phyloP scores from a whole-genome alignment of 2,888 invertebrate species.

The Alloscopus bannaensis region DNA sequence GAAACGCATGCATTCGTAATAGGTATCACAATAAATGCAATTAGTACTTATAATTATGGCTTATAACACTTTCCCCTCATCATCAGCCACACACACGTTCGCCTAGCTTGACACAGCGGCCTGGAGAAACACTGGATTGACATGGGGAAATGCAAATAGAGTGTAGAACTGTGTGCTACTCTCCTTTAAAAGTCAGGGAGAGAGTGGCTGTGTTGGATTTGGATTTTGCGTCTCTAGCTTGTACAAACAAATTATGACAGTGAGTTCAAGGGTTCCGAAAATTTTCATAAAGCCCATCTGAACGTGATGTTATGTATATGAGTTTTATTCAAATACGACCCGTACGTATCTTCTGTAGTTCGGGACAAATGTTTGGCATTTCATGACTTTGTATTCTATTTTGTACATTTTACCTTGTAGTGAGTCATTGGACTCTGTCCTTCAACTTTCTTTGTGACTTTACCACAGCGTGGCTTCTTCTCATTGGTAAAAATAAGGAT shows the following conservation, averaged over 20 bases:
- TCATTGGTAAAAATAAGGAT: too few relatives aligned
- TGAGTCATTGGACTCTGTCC: too few relatives aligned
- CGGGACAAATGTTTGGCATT: too few relatives aligned
- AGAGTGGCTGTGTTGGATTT: neutral
- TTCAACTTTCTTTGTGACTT: too few relatives aligned
- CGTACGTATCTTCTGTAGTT: too few relatives aligned
- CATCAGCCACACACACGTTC: neutral
- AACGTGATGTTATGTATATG: too few relatives aligned
- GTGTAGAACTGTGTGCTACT: neutral
- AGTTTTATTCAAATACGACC: too few relatives aligned
- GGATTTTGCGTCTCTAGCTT: neutral
- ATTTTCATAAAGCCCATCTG: constrained; percentile 49
- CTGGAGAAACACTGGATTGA: neutral
- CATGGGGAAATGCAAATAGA: neutral
- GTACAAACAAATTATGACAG: constrained; percentile 46
- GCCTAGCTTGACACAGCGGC: neutral
- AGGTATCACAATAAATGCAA: constrained; percentile 29
- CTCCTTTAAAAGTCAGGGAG: neutral
- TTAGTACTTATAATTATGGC: constrained; percentile 33
- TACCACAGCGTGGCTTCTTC: too few relatives aligned
- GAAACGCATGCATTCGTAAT: constrained; percentile 17
- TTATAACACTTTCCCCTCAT: constrained; percentile 30
- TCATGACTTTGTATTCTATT: too few relatives aligned
- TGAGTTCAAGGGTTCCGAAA: constrained; percentile 49
- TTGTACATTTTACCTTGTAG: too few relatives aligned